phyloP scores from a whole-genome alignment of 2,888 invertebrate genomes.

The Lasioglossum figueresi region DNA sequence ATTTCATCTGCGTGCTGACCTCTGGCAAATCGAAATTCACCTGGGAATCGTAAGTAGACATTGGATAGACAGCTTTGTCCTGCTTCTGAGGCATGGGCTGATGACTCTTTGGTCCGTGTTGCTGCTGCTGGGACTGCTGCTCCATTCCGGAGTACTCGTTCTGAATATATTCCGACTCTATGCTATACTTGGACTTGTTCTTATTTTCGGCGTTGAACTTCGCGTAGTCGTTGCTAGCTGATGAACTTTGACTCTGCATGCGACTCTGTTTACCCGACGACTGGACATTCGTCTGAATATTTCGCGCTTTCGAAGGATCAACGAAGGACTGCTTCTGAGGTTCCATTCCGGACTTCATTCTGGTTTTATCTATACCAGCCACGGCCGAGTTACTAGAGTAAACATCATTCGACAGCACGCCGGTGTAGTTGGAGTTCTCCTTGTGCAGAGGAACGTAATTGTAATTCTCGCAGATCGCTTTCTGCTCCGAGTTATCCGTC shows the following conservation, averaged over 20 bases:
- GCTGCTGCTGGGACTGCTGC: constrained; percentile 73
- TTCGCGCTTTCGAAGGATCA: constrained; percentile 76
- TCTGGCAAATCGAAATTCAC: constrained; percentile 77
- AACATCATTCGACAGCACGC: constrained; percentile 68
- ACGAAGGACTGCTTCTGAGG: constrained; percentile 73
- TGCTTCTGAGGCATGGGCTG: constrained; percentile 71
- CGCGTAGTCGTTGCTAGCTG: constrained; percentile 73
- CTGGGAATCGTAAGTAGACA: constrained; percentile 77
- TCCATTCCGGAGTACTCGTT: constrained; percentile 76
- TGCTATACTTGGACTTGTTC: constrained; percentile 78
- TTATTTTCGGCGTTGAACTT: constrained; percentile 76
- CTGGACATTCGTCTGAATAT: constrained; percentile 69
- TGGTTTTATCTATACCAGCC: constrained; percentile 74
- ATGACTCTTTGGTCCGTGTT: constrained; percentile 70
- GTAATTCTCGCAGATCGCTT: constrained; percentile 79
- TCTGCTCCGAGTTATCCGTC: constrained; percentile 71
- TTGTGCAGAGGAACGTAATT: constrained; percentile 78
- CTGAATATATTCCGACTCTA: constrained; percentile 79
- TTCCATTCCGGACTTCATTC: constrained; percentile 75
- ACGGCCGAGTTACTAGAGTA: constrained; percentile 66
- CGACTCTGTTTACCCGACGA: constrained; percentile 68
- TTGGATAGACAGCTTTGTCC: constrained; percentile 78
- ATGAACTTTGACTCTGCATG: constrained; percentile 71
- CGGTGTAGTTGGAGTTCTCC: constrained; percentile 72
- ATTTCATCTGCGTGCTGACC: constrained; percentile 73